Evolutionary conservation across 1,140 invertebrate genomes (phyloP).

Genomic region (Achroia grisella): DNA sequence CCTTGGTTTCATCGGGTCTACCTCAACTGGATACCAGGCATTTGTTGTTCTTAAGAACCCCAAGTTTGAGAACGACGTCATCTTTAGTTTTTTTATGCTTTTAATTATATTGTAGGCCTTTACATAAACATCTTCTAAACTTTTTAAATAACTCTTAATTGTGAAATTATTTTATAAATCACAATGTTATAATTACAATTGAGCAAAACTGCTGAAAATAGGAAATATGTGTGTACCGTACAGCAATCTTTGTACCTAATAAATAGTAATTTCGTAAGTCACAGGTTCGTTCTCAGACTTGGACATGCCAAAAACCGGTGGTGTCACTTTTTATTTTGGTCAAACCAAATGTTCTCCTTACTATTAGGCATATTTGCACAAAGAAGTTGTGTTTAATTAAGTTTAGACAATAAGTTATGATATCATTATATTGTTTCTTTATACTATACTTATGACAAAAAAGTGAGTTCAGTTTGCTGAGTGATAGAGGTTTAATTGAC

Average conservation of each 20-base stretch:
- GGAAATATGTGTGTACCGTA: no score
- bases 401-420: slow-evolving; percentile 73
- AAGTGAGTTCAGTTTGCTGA: slow-evolving; percentile 74
- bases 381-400: slow-evolving; percentile 73
- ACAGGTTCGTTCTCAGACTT: background rate
- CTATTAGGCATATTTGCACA: slow-evolving; percentile 72
- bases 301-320: background rate
- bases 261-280: no score
- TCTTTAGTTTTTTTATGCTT: no score
- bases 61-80: background rate
- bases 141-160: background rate
- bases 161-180: background rate
- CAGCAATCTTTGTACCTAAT: no score
- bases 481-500: slow-evolving; percentile 75
- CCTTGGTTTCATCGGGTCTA: no score
- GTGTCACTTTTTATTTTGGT: slow-evolving; percentile 39
- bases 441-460: slow-evolving; percentile 68
- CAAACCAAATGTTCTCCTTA: slow-evolving; percentile 65
- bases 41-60: slow-evolving; percentile 3
- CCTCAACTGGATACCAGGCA: background rate
- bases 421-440: slow-evolving; percentile 70
- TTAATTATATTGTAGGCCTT: background rate
- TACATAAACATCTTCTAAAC: background rate
- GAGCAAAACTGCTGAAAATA: no score
- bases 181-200: background rate